Evolutionary conservation across 2,888 invertebrate genomes (phyloP), one percentile per base, ranked within the genome.

Genomic region (Bimastos eiseni): DNA sequence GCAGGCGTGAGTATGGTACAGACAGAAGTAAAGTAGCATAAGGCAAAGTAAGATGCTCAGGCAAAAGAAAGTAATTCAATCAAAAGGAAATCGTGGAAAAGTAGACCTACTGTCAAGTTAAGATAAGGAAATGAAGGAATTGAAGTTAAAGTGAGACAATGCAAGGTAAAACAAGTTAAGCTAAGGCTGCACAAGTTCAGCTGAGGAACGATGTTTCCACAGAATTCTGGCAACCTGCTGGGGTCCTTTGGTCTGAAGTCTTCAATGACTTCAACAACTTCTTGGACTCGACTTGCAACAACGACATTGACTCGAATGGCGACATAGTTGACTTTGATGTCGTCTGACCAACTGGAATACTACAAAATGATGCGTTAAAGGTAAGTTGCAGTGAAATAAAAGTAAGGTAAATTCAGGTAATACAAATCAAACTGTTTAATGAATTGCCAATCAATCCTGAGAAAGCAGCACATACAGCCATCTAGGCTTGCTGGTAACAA

Each of bases 331-430:
- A 93, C 92, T 90, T 93, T 91, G 93, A 94, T 93, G n/a, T 92
- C 93, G 21, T 94, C 93, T 89, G 93, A 92, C 94, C 94, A 94
- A 83, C 94, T 94, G 13, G 94, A 94, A 92, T 94, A 94, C 95
- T 95, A 93, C 0, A 93, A 90, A n/a, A 70, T n/a, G 70, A 70
- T n/a, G n/a, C n/a, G 24, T 49, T 11, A 70, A n/a, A 70, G 70
- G 30, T 17, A n/a, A 70, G n/a, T 8, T 70, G 1, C 30, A 17
- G 70, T 70, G n/a, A 70, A 70, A 70, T n/a, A 70, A n/a, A n/a
- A 70, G 11, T n/a, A 49, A 49, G 49, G 49, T 49, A 21, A 49
- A 24, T 49, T 49, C 49, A 49, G 24, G 49, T 49, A 24, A 49
- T 24, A 49, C 49, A 24, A 44, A 49, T 49, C 24, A 41, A 70